A percentile compares a stretch with the other conserved stretches of the same genome.
Evolutionary conservation across 2,797 vertebrate species (phyloP).

Genomic region (Allobates femoralis): DNA sequence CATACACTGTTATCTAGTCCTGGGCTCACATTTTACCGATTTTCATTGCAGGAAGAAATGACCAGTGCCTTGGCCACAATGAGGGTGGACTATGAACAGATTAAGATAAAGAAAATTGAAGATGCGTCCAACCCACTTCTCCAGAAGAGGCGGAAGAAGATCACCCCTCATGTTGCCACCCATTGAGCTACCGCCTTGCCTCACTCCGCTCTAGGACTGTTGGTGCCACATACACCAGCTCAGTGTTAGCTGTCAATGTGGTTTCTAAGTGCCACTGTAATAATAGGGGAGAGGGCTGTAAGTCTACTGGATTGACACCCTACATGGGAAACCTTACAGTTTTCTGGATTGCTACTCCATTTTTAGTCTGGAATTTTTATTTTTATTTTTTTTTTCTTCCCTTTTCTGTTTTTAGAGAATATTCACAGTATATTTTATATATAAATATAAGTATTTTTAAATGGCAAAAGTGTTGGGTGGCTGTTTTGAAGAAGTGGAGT

Average conservation of each 20-base stretch:
- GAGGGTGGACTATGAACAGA: slow-evolving; percentile 96
- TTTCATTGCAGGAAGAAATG: slow-evolving; percentile 91
- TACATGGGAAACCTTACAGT: slow-evolving; percentile 3
- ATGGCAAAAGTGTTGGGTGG: neutral
- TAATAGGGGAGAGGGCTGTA: slow-evolving; percentile 16
- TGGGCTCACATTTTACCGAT: neutral
- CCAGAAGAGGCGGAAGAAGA: slow-evolving; percentile 93
- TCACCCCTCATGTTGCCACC: slow-evolving; percentile 71
- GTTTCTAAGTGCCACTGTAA: slow-evolving; percentile 48
- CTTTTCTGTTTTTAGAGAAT: slow-evolving; percentile 43
- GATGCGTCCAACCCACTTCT: slow-evolving; percentile 95
- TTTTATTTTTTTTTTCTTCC: slow-evolving; percentile 18
- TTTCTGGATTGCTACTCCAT: slow-evolving; percentile 39
- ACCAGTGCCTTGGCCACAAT: slow-evolving; percentile 98
- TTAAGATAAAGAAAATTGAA: slow-evolving; percentile 98
- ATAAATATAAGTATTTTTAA: slow-evolving; percentile 36
- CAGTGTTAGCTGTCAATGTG: slow-evolving; percentile 56
- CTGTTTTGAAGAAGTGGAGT: neutral
- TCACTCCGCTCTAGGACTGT: slow-evolving; percentile 32
- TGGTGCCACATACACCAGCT: slow-evolving; percentile 59
- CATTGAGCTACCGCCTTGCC: slow-evolving; percentile 70
- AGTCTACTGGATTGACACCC: slow-evolving; percentile 21
- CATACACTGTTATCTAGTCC: neutral
- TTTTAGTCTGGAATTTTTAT: slow-evolving; percentile 58
- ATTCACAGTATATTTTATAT: slow-evolving; percentile 55